Evolutionary conservation across 2,888 invertebrate species (phyloP), one percentile per base, ranked within the genome.

Genomic region (Yponomeuta cagnagella): DNA sequence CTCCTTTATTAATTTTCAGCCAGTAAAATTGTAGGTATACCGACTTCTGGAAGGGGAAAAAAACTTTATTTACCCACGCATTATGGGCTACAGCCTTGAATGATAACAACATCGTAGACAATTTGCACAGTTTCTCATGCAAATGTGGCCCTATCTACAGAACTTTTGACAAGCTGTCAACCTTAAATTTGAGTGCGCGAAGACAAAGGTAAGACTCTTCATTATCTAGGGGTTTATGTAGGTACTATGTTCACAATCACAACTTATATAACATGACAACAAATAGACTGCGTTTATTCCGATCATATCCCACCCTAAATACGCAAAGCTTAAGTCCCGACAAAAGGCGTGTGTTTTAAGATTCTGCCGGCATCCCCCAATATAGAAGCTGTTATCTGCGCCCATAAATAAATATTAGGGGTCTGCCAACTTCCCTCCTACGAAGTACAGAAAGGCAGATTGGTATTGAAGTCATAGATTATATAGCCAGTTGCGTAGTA

Each of bases 361-460:
- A 73, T 73, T 72, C 71, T 15, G 66, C 33, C 64, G 70, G 71
- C 73, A 69, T 68, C 52, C 69, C 71, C 69, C 71, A 73, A 73
- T 72, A 74, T 72, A 72, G 71, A 71, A 58, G 58, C 70, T 65
- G 65, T 65, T 65, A 31, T 43, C 48, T 37, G 30, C 65, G 33
- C 68, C 48, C 68, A 68, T 68, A 48, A 68, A 68, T 68, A 68
- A 68, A 43, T 68, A 68, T 68, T 48, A 68, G 48, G 48, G 68
- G 15, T 68, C 43, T 65, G 9, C 33, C 65, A 68, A 43, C 65
- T 65, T 65, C n/a, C 48, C 68, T 43, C 1, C 43, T 43, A 43
- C 43, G 43, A 43, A 33, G 33, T 30, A 31, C 30, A 31, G 23
- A 31, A 2, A 5, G 2, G 30, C 30, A 23, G 64, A 9, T 30